These are phyloP conservation scores for Gavia stellata DNA, from an alignment of 2,113 vertebrate species.

Conservation along the genomic window DNA sequence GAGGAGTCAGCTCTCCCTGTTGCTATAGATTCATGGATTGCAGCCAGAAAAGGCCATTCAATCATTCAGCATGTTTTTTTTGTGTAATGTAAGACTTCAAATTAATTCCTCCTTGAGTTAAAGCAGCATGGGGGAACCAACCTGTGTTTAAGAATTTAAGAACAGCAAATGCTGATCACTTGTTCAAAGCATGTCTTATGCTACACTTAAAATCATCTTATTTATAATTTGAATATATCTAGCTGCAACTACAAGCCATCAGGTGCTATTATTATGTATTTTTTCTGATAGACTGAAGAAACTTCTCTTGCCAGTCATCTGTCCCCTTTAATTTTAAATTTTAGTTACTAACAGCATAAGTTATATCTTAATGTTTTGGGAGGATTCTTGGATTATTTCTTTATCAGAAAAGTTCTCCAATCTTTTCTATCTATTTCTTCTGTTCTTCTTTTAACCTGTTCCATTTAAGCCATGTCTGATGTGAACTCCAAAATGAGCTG, in stretches of 20 bases:
- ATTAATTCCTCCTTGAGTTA: not conserved
- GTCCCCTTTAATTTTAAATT: not conserved
- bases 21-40: not conserved
- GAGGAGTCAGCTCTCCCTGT: not conserved
- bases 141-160: not conserved
- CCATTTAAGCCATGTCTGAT: not conserved
- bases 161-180: not conserved
- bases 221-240: not conserved
- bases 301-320: not conserved
- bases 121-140: not conserved
- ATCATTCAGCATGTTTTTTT: not conserved
- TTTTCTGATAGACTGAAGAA: not conserved
- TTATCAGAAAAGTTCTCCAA: not conserved
- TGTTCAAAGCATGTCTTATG: not conserved
- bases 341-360: not conserved
- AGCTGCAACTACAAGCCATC: not conserved
- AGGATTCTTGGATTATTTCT: not conserved
- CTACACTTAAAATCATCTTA: not conserved
- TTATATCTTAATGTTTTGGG: not conserved
- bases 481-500: not conserved
- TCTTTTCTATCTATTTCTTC: not conserved
- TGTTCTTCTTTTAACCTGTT: not conserved
- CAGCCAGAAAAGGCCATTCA: conserved; percentile 13
- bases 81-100: not conserved
- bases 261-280: not conserved